A percentile compares a stretch with the other conserved stretches of the same genome.
phyloP scores from a whole-genome alignment of 2,113 vertebrate genomes.

The Prionailurus bengalensis region DNA sequence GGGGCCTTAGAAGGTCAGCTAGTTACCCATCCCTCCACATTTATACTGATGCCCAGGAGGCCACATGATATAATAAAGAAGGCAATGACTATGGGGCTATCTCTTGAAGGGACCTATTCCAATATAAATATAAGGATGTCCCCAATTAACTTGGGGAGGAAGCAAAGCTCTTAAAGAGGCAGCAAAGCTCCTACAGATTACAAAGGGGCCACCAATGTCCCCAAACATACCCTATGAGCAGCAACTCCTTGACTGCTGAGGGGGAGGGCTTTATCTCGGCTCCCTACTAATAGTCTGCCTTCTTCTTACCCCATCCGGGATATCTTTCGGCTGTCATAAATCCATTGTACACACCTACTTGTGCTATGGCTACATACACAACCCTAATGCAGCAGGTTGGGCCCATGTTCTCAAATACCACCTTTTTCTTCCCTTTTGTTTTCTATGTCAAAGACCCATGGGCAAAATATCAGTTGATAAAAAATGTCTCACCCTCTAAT shows the following conservation, averaged over 20 bases:
- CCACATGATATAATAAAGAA: background rate
- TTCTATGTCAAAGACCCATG: background rate
- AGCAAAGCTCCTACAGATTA: background rate
- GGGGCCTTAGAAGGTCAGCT: background rate
- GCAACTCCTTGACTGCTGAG: background rate
- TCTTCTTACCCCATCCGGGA: background rate
- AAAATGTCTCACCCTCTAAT: background rate
- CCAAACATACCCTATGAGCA: background rate
- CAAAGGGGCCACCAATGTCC: background rate
- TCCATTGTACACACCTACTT: rapidly evolving
- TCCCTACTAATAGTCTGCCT: background rate
- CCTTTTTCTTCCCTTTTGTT: background rate
- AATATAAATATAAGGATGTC: background rate
- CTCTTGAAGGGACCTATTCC: background rate
- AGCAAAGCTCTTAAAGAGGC: background rate
- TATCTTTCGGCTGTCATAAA: background rate
- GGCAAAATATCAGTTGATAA: background rate
- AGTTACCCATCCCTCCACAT: background rate
- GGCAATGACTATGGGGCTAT: background rate
- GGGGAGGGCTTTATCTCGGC: background rate
- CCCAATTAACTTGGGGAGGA: background rate
- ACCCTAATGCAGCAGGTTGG: background rate
- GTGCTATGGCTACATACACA: background rate
- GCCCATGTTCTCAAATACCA: background rate
- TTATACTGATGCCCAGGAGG: background rate